Percentiles rank a stretch among this genome's conserved stretches.
Evolutionary conservation across 2,113 vertebrate species (phyloP).

Genomic region (Poecile atricapillus): DNA sequence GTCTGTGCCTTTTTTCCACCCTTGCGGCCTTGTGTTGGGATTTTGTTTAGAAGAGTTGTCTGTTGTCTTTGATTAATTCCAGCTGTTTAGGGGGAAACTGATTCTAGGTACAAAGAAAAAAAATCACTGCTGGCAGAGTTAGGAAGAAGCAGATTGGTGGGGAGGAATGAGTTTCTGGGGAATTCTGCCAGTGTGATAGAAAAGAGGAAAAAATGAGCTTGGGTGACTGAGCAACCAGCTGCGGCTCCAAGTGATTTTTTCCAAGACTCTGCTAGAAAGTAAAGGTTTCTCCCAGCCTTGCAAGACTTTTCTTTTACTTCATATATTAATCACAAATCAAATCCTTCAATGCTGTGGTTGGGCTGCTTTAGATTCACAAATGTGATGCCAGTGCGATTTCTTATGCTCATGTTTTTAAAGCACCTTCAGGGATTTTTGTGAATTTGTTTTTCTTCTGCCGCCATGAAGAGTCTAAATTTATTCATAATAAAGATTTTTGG

Average conservation of each 20-base stretch:
- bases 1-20: neutral
- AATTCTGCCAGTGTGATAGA: neutral
- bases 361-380: neutral
- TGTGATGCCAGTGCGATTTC: neutral
- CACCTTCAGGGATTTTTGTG: neutral
- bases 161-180: neutral
- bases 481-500: neutral
- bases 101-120: neutral
- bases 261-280: neutral
- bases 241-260: neutral
- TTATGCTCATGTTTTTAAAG: neutral
- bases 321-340: neutral
- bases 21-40: neutral
- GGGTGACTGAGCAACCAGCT: neutral
- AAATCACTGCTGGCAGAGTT: neutral
- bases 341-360: neutral
- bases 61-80: neutral
- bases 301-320: neutral
- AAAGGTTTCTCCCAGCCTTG: neutral
- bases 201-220: neutral
- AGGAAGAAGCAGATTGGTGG: neutral
- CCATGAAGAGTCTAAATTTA: neutral
- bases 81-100: neutral
- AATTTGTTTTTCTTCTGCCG: neutral
- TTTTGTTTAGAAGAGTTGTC: conserved; percentile 10